Conservation (phyloP, 2,797 vertebrate genomes). For the Paguma larvata region DNA sequence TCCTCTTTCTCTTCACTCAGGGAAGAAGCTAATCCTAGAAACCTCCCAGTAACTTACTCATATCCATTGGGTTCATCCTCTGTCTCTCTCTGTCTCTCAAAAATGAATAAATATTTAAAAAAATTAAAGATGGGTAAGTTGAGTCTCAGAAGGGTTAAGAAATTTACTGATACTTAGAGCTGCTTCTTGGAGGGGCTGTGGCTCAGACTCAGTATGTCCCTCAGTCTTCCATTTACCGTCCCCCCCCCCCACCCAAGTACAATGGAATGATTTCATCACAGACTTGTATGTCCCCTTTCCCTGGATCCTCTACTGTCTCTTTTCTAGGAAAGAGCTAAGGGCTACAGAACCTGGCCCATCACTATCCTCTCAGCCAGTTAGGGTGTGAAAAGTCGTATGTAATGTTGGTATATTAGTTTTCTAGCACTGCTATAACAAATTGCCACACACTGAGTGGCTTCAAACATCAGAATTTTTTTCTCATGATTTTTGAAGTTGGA, state of each 20-base stretch:
- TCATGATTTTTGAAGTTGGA: not conserved
- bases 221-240: not conserved
- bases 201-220: not conserved
- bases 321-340: not conserved
- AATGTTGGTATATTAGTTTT: not conserved
- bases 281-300: fast-evolving
- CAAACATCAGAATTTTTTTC: not conserved
- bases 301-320: not conserved
- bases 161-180: not conserved
- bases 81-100: no score
- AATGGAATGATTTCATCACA: not conserved
- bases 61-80: fast-evolving
- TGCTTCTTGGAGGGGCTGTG: not conserved
- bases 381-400: not conserved
- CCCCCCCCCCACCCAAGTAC: not conserved
- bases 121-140: not conserved
- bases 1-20: not conserved
- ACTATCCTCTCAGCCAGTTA: not conserved
- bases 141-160: not conserved
- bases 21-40: not conserved
- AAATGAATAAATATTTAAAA: no score
- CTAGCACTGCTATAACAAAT: not conserved
- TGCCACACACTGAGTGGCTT: not conserved
- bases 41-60: not conserved
- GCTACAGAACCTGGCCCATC: not conserved